Conservation (phyloP, 2,797 vertebrate species). For the Pantherophis alleghaniensis region DNA sequence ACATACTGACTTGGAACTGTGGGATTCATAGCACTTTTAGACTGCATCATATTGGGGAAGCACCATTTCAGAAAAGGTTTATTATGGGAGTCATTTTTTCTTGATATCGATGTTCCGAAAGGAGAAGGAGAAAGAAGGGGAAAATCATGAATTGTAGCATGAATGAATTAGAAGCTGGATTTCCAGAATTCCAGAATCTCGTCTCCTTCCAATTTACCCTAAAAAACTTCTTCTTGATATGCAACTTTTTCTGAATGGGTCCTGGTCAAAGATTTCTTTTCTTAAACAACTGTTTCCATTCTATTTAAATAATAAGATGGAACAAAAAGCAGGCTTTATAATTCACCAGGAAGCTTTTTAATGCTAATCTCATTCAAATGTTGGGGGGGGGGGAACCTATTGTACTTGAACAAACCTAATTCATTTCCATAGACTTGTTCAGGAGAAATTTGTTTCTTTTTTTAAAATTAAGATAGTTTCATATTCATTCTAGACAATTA, state of each 20-base stretch:
- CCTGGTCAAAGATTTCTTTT: background rate
- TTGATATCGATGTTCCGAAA: background rate
- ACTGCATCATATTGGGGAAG: background rate
- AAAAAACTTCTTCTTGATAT: background rate
- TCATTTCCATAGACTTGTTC: background rate
- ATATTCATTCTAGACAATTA: slow-evolving; percentile 43
- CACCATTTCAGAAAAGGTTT: background rate
- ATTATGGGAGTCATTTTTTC: background rate
- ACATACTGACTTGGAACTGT: background rate
- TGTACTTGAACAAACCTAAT: background rate
- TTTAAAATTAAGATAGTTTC: slow-evolving; percentile 38
- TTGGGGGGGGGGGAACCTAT: no score
- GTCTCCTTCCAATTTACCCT: background rate
- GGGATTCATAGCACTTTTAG: background rate
- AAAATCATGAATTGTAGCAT: background rate
- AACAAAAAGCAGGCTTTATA: slow-evolving; percentile 47
- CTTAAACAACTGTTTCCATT: slow-evolving; percentile 23
- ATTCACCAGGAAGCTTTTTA: slow-evolving; percentile 1
- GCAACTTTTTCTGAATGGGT: background rate
- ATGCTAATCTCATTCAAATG: background rate
- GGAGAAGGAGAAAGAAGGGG: background rate
- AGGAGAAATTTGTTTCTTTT: background rate
- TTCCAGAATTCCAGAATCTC: background rate
- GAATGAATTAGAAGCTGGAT: background rate
- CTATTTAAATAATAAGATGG: slow-evolving; percentile 41